Evolutionary conservation across 2,888 invertebrate species (phyloP).

Genomic region (Callyntrura guangdongensis): DNA sequence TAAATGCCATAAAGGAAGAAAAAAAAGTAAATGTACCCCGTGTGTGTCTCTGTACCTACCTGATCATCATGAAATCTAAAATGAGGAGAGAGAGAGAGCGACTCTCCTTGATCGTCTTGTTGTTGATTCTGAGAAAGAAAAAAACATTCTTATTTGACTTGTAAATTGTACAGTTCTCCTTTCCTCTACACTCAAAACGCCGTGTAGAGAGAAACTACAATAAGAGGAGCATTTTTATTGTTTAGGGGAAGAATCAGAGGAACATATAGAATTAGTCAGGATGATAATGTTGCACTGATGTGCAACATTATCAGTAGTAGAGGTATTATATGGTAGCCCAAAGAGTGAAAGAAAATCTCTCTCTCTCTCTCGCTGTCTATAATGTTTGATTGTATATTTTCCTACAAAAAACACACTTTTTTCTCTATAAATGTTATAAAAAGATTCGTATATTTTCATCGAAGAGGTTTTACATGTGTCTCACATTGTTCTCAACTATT

Average conservation of each 20-base stretch:
- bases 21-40: background rate
- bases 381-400: background rate
- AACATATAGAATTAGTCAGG: conserved; percentile 7
- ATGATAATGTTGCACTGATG: background rate
- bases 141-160: background rate
- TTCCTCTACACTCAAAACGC: no score
- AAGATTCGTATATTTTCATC: background rate
- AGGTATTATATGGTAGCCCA: background rate
- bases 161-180: background rate
- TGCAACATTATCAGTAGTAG: background rate
- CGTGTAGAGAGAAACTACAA: background rate
- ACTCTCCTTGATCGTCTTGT: background rate
- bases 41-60: background rate
- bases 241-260: no score
- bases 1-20: background rate
- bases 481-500: conserved; percentile 37
- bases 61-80: background rate
- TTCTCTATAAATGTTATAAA: background rate
- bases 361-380: background rate
- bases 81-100: no score
- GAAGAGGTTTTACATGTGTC: conserved; percentile 35
- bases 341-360: background rate
- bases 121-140: background rate
- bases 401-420: background rate
- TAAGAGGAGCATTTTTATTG: no score